Base-by-base conservation (phyloP, 2,113 vertebrate genomes). In the Cyprinus carpio region DNA sequence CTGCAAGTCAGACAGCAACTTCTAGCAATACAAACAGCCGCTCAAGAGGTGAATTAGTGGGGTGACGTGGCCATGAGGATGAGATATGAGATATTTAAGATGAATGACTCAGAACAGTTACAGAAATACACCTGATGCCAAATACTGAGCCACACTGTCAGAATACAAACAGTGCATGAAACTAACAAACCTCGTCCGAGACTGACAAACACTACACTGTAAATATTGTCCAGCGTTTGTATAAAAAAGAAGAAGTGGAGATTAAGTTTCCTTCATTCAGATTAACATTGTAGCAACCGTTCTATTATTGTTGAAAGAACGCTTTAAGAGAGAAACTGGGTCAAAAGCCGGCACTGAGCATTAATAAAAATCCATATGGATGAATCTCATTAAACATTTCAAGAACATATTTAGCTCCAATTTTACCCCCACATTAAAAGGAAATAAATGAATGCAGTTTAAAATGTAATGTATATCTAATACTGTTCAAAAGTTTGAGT, bases 1-100 rank as follows among this genome's bases (percentile, higher is more conserved):
- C 40, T 11, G 49, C 12, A 87, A 88, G 60, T 88, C 85, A 88
- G 76, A 54, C 58, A 12, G 37, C 25, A 67, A 58, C 60, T 67
- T 49, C 75, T 77, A 77, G 60, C n/a, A 72, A 58, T 29, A 29
- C 49, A 37, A 58, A 86, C 16, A 49, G n/a, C 12, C 2, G 6
- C 40, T 49, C 43, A 1, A 34, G 29, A 15, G 51, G 15, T 20
- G 8, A 76, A 31, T 31, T 18, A 54, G 0, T 12, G 75, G 4
- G 49, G 25, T 51, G 20, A n/a, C 72, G 49, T 25, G 72, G n/a
- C 40, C n/a, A 51, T 75, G 74, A 27, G 49, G 10, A 51, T 54
- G 74, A 76, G 49, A 75, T 6, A 15, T 25, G 64, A 67, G 43
- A 56, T 12, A 77, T 23, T 77, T 77, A 49, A 56, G 25, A 2